Evolutionary conservation across 2,113 vertebrate genomes (phyloP).

Genomic region (Brachyhypopomus occidentalis): DNA sequence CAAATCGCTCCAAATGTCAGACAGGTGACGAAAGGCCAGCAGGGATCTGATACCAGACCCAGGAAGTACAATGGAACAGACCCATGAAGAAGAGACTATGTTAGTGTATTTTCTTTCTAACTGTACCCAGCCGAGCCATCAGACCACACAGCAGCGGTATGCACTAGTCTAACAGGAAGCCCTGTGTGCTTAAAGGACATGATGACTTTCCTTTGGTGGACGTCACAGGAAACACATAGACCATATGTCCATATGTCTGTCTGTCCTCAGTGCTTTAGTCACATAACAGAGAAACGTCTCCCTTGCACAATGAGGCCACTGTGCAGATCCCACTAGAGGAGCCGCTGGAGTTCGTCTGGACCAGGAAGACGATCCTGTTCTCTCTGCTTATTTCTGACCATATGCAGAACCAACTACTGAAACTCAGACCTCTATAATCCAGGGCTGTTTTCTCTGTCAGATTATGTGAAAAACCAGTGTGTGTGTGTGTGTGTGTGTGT

Average conservation of each 20-base stretch:
- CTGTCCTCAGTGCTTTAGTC: constrained; percentile 56
- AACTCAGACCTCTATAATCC: background rate
- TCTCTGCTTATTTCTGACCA: background rate
- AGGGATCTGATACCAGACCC: background rate
- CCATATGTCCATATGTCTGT: constrained; percentile 54
- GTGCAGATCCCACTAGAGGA: constrained; percentile 45
- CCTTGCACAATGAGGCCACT: constrained; percentile 64
- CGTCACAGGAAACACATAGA: constrained; percentile 55
- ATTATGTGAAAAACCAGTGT: background rate
- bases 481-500: background rate
- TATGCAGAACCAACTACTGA: background rate
- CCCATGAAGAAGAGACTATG: too few relatives aligned
- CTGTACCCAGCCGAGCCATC: too few relatives aligned
- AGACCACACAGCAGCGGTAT: too few relatives aligned
- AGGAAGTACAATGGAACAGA: too few relatives aligned
- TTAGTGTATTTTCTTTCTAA: too few relatives aligned
- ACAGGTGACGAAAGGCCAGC: background rate
- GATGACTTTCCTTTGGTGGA: constrained; percentile 50
- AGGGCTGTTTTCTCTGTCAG: background rate
- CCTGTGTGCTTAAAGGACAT: background rate
- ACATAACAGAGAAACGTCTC: constrained; percentile 50
- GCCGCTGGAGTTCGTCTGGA: constrained; percentile 5
- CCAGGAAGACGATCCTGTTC: constrained; percentile 29
- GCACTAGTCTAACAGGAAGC: background rate
- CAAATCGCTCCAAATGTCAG: constrained; percentile 1